phyloP scores from a whole-genome alignment of 2,797 vertebrate species.

The Scomberomorus guttatus region DNA sequence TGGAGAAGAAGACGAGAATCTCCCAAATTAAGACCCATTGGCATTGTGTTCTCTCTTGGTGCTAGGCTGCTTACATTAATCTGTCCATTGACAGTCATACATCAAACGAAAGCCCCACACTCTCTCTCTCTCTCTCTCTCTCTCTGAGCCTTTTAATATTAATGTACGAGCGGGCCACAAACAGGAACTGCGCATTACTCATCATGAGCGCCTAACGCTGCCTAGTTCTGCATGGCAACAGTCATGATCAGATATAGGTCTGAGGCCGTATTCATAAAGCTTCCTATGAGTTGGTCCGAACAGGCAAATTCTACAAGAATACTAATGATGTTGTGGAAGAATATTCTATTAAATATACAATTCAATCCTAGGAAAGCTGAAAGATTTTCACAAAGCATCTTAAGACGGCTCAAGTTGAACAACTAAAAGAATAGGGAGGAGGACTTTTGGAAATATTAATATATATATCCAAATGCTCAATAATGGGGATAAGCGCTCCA shows the following conservation, averaged over 20 bases:
- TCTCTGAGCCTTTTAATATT: slow-evolving; percentile 73
- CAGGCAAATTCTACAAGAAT: background rate
- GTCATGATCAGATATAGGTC: slow-evolving; percentile 65
- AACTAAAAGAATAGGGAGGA: background rate
- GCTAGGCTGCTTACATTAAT: slow-evolving; percentile 60
- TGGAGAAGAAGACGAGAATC: slow-evolving; percentile 12
- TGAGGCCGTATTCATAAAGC: slow-evolving; percentile 29
- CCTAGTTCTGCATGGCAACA: slow-evolving; percentile 79
- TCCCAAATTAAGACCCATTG: slow-evolving; percentile 25
- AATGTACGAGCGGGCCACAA: slow-evolving; percentile 73
- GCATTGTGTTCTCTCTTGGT: slow-evolving; percentile 39
- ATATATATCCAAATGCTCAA: background rate
- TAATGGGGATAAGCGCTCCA: background rate
- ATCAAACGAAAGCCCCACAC: slow-evolving; percentile 47
- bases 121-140: slow-evolving; percentile 23
- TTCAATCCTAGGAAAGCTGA: background rate
- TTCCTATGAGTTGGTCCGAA: slow-evolving; percentile 3
- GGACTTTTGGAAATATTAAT: background rate
- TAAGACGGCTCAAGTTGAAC: background rate
- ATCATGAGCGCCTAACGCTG: slow-evolving; percentile 56
- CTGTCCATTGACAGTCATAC: slow-evolving; percentile 54
- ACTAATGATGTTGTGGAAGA: slow-evolving; percentile 1
- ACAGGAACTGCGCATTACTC: slow-evolving; percentile 77
- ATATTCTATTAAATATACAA: background rate
- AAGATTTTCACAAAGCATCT: background rate